Evolutionary conservation across 2,797 vertebrate species (phyloP).

Genomic region (Stomatorhinus walkeri): DNA sequence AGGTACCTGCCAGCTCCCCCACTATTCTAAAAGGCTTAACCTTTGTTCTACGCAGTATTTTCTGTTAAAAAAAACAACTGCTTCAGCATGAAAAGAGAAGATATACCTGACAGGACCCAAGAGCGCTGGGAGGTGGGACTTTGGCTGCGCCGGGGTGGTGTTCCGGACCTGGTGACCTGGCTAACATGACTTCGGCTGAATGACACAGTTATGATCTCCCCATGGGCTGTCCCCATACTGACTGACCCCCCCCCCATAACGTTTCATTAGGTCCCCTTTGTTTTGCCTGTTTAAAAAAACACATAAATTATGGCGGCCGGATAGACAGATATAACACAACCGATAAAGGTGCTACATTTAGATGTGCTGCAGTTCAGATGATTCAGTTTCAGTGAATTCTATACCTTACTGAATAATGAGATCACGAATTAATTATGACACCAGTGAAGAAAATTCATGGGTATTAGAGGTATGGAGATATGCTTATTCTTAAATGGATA

Average conservation of each 20-base stretch:
- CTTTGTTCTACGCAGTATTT: neutral
- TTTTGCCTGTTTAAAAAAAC: neutral
- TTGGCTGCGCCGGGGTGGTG: neutral
- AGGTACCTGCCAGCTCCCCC: neutral
- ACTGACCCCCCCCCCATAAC: neutral
- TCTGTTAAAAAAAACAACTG: neutral
- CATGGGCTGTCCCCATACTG: neutral
- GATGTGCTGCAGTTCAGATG: neutral
- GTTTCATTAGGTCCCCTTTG: neutral
- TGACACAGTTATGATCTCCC: neutral
- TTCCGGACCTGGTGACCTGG: no score
- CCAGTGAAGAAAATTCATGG: neutral
- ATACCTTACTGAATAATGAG: neutral
- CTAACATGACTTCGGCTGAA: neutral
- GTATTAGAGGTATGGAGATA: neutral
- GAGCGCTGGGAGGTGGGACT: neutral
- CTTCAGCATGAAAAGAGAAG: neutral
- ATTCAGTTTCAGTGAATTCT: neutral
- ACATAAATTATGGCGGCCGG: neutral
- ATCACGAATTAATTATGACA: neutral
- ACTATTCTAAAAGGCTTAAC: neutral
- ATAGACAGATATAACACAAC: neutral
- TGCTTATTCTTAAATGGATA: neutral
- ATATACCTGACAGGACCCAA: neutral
- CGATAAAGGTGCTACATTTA: neutral